Percentiles rank a stretch among this genome's conserved stretches.
Conservation (phyloP, 2,888 invertebrate species). For the Melolontha melolontha region DNA sequence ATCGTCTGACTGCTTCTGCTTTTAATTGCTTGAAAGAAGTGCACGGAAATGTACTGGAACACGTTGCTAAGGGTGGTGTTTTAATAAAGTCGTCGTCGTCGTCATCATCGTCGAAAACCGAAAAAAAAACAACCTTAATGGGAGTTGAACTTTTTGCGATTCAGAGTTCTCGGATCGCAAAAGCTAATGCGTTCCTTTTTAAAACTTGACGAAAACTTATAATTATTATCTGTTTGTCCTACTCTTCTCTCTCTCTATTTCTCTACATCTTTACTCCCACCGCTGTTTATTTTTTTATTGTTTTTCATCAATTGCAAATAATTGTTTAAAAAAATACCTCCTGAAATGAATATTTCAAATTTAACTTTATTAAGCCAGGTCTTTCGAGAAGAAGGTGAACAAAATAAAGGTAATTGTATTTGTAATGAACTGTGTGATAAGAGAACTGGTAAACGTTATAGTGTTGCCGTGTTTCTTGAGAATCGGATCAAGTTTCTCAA, state of each 20-base stretch:
- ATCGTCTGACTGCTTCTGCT: not conserved
- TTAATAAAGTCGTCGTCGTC: slow-evolving; percentile 11
- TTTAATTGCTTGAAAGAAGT: slow-evolving; percentile 2
- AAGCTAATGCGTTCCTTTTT: slow-evolving; percentile 8
- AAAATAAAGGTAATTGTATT: slow-evolving; percentile 12
- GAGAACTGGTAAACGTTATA: not conserved
- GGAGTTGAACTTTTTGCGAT: slow-evolving; percentile 23
- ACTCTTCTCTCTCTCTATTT: too few species aligned
- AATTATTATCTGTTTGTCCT: slow-evolving; percentile 19
- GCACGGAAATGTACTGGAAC: slow-evolving; percentile 12
- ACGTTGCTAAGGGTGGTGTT: slow-evolving; percentile 2
- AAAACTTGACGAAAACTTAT: slow-evolving; percentile 10
- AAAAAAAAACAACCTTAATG: slow-evolving; percentile 5
- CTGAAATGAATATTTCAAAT: too few species aligned
- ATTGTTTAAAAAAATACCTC: too few species aligned
- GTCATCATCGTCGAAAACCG: not conserved
- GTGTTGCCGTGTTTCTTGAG: not conserved
- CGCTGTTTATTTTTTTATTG: too few species aligned
- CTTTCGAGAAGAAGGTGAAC: not conserved
- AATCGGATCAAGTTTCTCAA: slow-evolving; percentile 10
- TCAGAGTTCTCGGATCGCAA: slow-evolving; percentile 4
- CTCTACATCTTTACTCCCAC: too few species aligned
- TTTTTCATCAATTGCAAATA: too few species aligned
- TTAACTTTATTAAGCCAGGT: not conserved
- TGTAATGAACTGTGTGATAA: slow-evolving; percentile 18